Evolutionary conservation across 1,140 invertebrate genomes (phyloP).

Genomic region (Tetraneura akinire): DNA sequence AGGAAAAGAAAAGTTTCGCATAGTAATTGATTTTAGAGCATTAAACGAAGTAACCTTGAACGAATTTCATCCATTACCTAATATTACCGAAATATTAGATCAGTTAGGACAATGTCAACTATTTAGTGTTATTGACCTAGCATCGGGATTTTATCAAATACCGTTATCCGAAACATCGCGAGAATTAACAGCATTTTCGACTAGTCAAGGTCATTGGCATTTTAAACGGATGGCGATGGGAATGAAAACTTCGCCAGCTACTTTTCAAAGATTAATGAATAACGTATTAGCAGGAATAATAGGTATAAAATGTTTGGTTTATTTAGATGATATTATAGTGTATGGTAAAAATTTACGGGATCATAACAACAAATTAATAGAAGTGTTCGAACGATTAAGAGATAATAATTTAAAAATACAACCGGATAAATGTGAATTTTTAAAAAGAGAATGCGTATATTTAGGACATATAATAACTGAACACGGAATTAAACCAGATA

Average conservation of each 20-base stretch:
- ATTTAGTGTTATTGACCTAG: constrained; percentile 62
- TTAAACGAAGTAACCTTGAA: constrained; percentile 57
- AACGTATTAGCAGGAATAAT: constrained; percentile 55
- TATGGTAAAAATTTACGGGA: constrained; percentile 57
- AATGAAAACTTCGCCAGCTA: constrained; percentile 59
- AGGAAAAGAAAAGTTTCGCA: constrained; percentile 53
- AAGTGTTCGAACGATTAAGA: constrained; percentile 58
- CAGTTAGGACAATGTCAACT: constrained; percentile 56
- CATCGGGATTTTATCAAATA: constrained; percentile 62
- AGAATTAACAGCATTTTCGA: constrained; percentile 61
- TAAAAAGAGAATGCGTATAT: constrained; percentile 59
- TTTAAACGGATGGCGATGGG: constrained; percentile 60
- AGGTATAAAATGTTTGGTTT: constrained; percentile 55
- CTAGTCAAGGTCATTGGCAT: constrained; percentile 57
- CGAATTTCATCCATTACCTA: constrained; percentile 60
- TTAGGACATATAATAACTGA: constrained; percentile 59
- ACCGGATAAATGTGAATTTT: constrained; percentile 61
- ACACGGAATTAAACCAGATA: constrained; percentile 59
- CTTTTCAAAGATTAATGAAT: constrained; percentile 60
- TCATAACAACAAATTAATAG: constrained; percentile 55
- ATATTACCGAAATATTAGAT: constrained; percentile 61
- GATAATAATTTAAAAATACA: constrained; percentile 60
- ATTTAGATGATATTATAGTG: constrained; percentile 60
- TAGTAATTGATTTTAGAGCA: constrained; percentile 55
- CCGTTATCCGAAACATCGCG: constrained; percentile 57